phyloP scores from a whole-genome alignment of 2,888 invertebrate genomes.

The Micoletzkya japonica region DNA sequence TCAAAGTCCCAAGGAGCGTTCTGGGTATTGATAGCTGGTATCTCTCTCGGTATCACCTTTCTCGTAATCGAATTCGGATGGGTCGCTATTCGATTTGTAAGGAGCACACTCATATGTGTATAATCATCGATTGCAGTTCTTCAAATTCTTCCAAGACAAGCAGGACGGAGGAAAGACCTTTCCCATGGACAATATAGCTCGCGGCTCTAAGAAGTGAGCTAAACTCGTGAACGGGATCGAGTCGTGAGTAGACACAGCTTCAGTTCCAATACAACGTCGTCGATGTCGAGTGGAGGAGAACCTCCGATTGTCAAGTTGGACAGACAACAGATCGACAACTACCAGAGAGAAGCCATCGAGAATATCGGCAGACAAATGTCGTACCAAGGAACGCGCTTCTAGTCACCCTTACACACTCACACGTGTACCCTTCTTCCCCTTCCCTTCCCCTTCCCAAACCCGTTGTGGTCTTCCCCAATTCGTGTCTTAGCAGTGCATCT shows the following conservation, averaged over 20 bases:
- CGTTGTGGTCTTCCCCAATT: not conserved
- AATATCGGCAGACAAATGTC: not conserved
- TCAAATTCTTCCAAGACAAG: not conserved
- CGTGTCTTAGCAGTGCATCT: too few species aligned
- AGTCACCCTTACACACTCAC: too few species aligned
- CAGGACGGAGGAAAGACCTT: too few species aligned
- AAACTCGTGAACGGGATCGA: not conserved
- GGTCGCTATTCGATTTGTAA: too few species aligned
- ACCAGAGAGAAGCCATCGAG: not conserved
- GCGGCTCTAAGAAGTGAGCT: not conserved
- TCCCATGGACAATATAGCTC: not conserved
- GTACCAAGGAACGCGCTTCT: constrained; percentile 9
- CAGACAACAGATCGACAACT: not conserved
- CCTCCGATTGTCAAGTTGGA: not conserved
- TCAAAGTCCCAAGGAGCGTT: constrained; percentile 56
- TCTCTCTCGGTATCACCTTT: constrained; percentile 32
- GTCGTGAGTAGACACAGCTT: constrained; percentile 6
- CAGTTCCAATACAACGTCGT: constrained; percentile 12
- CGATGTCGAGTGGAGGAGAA: constrained; percentile 5
- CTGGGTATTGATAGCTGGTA: constrained; percentile 50
- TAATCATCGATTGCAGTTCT: not conserved
- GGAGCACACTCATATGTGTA: not conserved
- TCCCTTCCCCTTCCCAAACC: too few species aligned
- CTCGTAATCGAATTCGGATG: constrained; percentile 34
- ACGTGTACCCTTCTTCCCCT: not conserved